Evolutionary conservation across 2,113 vertebrate species (phyloP), one percentile per base, ranked within the genome.

Genomic region (Lepisosteus osseus): DNA sequence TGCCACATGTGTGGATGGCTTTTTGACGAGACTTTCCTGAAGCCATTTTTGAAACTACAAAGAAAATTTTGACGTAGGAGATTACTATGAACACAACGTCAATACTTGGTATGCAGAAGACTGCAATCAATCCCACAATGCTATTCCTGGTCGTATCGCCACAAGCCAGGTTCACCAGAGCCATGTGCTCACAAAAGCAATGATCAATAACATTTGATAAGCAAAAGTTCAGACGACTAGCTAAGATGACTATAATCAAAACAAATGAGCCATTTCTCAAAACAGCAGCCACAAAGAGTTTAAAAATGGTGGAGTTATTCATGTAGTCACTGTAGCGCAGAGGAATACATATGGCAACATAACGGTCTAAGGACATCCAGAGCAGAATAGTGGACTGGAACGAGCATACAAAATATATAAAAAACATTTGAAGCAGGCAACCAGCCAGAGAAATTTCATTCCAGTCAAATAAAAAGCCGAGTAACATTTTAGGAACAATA

Each of bases 131-230:
- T 2, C 83, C 86, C 54, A 84, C 69, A 0, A 77, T 72, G 68
- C 80, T 84, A 42, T 85, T 79, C 7, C 76, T 71, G 7, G 78
- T 76, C 11, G 73, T 72, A n/a, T 86, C 79, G 6, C 79, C 85
- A 7, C 85, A 86, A 14, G 81, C 82, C 61, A 88, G 78, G 68
- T 80, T 84, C 79, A 85, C 80, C 42, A 87, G 77, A 44, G 81
- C 87, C 84, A 82, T 84, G 74, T 86, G 86, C 45, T 89, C 86
- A 73, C 84, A 84, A 43, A 80, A 85, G 67, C 82, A 85, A 54
- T 86, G 82, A 41, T 62, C 55, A 72, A 87, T 81, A 4, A 82
- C 6, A 0, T 81, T 45, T 2, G 84, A 86, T 56, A 0, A 11
- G 72, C 88, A 88, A 70, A 81, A 86, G 41, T n/a, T 73, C 11